Conservation (phyloP, 2,113 vertebrate species). For the Dunckerocampus dactyliophorus region DNA sequence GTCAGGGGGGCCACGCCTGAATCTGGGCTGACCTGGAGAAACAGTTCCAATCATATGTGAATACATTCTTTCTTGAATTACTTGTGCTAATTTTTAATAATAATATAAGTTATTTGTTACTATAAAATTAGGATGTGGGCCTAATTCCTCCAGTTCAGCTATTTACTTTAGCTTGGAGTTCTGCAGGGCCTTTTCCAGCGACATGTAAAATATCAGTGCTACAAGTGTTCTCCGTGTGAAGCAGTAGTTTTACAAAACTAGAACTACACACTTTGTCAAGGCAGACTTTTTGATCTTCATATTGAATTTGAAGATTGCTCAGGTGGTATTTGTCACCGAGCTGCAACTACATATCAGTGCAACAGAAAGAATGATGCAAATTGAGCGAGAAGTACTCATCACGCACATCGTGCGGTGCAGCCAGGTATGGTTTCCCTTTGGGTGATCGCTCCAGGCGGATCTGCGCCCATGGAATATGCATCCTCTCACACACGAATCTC, state of each 20-base stretch:
- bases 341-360: too few relatives aligned
- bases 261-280: too few relatives aligned
- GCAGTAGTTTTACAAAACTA: too few relatives aligned
- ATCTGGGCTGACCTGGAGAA: constrained; percentile 34
- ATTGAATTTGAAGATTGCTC: too few relatives aligned
- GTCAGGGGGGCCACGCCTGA: constrained; percentile 7
- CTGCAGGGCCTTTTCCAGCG: too few relatives aligned
- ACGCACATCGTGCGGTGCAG: constrained; percentile 56
- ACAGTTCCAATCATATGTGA: not conserved
- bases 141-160: too few relatives aligned
- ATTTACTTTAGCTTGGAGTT: too few relatives aligned
- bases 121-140: too few relatives aligned
- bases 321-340: too few relatives aligned
- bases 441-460: constrained; percentile 82
- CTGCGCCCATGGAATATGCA: constrained; percentile 85
- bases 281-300: too few relatives aligned
- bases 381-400: not conserved
- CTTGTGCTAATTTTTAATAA: not conserved
- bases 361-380: not conserved
- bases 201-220: too few relatives aligned
- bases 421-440: constrained; percentile 89
- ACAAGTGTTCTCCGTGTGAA: too few relatives aligned
- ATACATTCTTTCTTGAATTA: not conserved
- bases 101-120: not conserved
- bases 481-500: constrained; percentile 84